A percentile compares a stretch with the other conserved stretches of the same genome.
Conservation (phyloP, 2,797 vertebrate species). For the Cynodonichthys magdalenae region DNA sequence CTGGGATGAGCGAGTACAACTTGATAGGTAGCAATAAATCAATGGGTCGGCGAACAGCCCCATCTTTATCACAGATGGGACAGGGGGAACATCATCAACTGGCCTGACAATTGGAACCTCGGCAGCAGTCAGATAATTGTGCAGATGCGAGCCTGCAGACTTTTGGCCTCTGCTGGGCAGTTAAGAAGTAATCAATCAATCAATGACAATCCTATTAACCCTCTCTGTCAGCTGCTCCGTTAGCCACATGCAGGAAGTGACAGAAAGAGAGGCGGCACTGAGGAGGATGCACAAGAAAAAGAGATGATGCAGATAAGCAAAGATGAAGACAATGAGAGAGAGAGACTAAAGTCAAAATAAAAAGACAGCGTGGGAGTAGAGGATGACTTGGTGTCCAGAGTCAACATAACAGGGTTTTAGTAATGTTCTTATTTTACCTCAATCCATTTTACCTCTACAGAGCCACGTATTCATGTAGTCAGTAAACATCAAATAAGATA, state of each 20-base stretch:
- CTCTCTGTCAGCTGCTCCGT: constrained; percentile 27
- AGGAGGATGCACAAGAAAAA: constrained; percentile 9
- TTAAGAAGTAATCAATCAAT: constrained; percentile 63
- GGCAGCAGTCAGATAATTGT: constrained; percentile 30
- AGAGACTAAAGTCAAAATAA: neutral
- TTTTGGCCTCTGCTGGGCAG: neutral
- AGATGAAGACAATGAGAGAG: neutral
- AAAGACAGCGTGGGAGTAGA: constrained; percentile 1
- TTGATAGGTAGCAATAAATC: constrained; percentile 55
- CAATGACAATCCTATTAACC: constrained; percentile 56
- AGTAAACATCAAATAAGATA: neutral
- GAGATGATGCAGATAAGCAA: neutral
- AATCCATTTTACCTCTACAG: neutral
- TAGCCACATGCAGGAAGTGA: constrained; percentile 19
- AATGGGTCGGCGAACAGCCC: constrained; percentile 29
- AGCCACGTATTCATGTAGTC: neutral
- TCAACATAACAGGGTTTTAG: neutral
- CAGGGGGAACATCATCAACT: constrained; percentile 48
- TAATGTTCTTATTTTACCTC: constrained; percentile 11
- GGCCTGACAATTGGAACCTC: constrained; percentile 28
- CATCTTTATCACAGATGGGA: constrained; percentile 46
- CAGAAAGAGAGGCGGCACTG: constrained; percentile 10
- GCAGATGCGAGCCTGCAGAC: constrained; percentile 29
- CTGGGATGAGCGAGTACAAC: neutral
- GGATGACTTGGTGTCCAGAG: neutral